Evolutionary conservation across 2,113 vertebrate species (phyloP), one percentile per base, ranked within the genome.

Genomic region (Sapajus apella): DNA sequence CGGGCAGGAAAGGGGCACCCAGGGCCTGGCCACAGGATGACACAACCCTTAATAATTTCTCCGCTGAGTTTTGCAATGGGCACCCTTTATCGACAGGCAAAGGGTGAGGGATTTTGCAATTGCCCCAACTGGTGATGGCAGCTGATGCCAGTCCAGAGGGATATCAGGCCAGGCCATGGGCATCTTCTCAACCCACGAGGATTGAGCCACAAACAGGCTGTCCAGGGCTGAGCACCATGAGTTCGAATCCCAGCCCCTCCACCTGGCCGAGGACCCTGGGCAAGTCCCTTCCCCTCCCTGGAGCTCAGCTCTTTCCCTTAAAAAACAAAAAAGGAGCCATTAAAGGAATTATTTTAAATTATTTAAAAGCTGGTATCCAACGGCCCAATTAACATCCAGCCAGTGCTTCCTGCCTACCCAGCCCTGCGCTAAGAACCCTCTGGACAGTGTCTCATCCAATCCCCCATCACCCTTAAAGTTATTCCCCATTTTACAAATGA

Each of bases 31-130:
- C 95, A 0, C 95, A 94, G 90, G 80, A 88, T 98, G 97, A 95
- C 97, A 98, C 97, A 98, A 97, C 68, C 84, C 92, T 95, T 90
- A 92, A 95, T 96, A 91, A 96, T 95, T 93, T 97, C 97, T 87
- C 97, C 2, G 18, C 93, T 1, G 82, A n/a, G 66, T 98, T 96
- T 97, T 97, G 97, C 97, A 98, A 97, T 47, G 89, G 93, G 81
- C 55, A 66, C 87, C 55, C 89, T 97, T 97, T 97, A 97, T 97
- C 84, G 43, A 92, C 96, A 61, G 90, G 93, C 56, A 9, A 56
- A 68, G 79, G 84, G 84, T 94, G 56, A n/a, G 9, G 72, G 94
- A 21, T 98, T 96, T 97, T 96, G 95, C 97, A 98, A 98, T 79
- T 8, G 21, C 87, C 68, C n/a, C 94, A 85, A 58, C 43, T 50